Conservation (phyloP, 1,140 invertebrate genomes). For the Samia ricini region DNA sequence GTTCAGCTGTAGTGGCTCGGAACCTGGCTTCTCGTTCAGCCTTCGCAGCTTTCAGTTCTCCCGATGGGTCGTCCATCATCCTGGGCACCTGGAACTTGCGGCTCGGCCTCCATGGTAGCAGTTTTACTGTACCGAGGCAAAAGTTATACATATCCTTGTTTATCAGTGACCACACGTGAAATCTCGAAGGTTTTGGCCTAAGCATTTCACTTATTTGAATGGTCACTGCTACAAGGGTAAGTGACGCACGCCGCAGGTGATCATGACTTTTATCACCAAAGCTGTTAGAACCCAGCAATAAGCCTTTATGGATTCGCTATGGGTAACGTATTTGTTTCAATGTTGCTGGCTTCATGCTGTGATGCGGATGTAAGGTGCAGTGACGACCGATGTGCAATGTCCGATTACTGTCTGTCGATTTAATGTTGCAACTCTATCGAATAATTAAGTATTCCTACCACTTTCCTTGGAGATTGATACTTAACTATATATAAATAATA, state of each 20-base stretch:
- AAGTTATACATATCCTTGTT: conserved; percentile 36
- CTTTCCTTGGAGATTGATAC: conserved; percentile 1
- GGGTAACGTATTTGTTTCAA: conserved; percentile 8
- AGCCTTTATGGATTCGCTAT: conserved; percentile 46
- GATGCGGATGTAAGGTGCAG: conserved; percentile 46
- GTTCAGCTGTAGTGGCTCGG: conserved; percentile 59
- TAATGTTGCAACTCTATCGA: conserved; percentile 14
- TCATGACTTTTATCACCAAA: conserved; percentile 36
- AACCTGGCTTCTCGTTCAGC: conserved; percentile 76
- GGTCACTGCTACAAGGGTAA: conserved; percentile 36
- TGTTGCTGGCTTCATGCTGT: conserved; percentile 52
- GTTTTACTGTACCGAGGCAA: conserved; percentile 73
- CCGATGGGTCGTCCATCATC: conserved; percentile 76
- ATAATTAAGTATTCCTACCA: neutral
- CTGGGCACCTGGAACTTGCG: conserved; percentile 80
- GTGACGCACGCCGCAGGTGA: conserved; percentile 41
- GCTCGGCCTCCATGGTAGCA: conserved; percentile 81
- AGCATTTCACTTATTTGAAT: conserved; percentile 40
- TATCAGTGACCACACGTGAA: conserved; percentile 44
- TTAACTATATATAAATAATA: conserved; percentile 1
- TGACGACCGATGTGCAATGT: conserved; percentile 18
- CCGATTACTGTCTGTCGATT: conserved; percentile 4
- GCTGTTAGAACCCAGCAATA: conserved; percentile 48
- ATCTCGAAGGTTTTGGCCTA: conserved; percentile 33
- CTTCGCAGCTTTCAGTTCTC: conserved; percentile 79